A percentile compares a stretch with the other conserved stretches of the same genome.
Evolutionary conservation across 2,113 vertebrate genomes (phyloP).

Genomic region (Oncorhynchus nerka): DNA sequence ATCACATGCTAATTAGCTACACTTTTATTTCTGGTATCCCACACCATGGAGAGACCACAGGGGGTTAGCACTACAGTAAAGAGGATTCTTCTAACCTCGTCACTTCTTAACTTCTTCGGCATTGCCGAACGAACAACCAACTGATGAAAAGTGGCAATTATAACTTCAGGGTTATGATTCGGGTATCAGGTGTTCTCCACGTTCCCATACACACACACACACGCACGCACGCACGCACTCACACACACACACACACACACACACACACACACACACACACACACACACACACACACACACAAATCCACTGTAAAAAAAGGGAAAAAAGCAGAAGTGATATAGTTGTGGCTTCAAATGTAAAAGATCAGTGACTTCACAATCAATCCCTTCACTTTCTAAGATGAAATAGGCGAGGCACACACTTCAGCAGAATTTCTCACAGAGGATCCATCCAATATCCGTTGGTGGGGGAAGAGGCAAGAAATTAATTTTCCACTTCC

Average conservation of each 20-base stretch:
- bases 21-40: slow-evolving; percentile 60
- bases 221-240: no score
- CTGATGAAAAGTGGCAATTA: slow-evolving; percentile 1
- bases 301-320: not conserved
- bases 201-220: not conserved
- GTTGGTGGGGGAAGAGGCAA: slow-evolving; percentile 44
- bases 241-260: not conserved
- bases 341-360: no score
- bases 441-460: slow-evolving; percentile 61
- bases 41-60: slow-evolving; percentile 54
- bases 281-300: slow-evolving; percentile 6
- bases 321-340: no score
- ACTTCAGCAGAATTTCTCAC: slow-evolving; percentile 49
- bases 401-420: slow-evolving; percentile 35
- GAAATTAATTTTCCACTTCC: slow-evolving; percentile 65
- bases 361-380: no score
- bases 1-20: slow-evolving; percentile 63
- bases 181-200: slow-evolving; percentile 5
- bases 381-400: slow-evolving; percentile 6
- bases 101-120: slow-evolving; percentile 24
- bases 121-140: not conserved
- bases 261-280: slow-evolving; percentile 1
- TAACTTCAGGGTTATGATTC: not conserved
- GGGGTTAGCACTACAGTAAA: slow-evolving; percentile 37
- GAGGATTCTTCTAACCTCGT: slow-evolving; percentile 39